Conservation (phyloP, 1,140 invertebrate species). For the Cataglyphis hispanica region DNA sequence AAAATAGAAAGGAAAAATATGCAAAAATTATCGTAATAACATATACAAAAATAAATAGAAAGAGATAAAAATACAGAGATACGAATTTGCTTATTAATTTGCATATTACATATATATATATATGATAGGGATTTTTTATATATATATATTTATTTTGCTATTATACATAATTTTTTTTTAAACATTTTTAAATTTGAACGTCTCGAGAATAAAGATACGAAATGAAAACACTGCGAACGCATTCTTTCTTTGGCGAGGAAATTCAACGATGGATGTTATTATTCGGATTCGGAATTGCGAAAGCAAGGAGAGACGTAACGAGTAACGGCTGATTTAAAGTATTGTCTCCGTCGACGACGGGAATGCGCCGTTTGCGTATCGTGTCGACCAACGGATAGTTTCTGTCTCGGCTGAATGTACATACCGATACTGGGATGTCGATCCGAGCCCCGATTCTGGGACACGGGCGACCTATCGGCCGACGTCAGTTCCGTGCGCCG, state of each 20-base stretch:
- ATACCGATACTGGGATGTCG: slow-evolving; percentile 46
- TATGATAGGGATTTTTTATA: no score
- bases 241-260: not conserved
- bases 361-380: slow-evolving; percentile 44
- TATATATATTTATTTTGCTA: no score
- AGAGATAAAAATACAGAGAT: no score
- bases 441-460: slow-evolving; percentile 56
- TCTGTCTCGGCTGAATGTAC: slow-evolving; percentile 51
- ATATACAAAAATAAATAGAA: no score
- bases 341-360: slow-evolving; percentile 21
- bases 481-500: slow-evolving; percentile 57
- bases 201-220: not conserved
- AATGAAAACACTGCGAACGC: slow-evolving; percentile 13
- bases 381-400: slow-evolving; percentile 41
- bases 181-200: not conserved
- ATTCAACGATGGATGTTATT: not conserved
- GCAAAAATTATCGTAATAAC: no score
- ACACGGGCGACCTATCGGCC: slow-evolving; percentile 52
- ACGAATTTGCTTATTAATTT: no score
- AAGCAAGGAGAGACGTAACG: slow-evolving; percentile 16
- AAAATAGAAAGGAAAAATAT: no score
- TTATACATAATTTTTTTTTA: not conserved
- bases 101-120: no score
- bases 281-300: slow-evolving; percentile 25
- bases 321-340: slow-evolving; percentile 48